Evolutionary conservation across 1,140 invertebrate genomes (phyloP).

Genomic region (Polyergus mexicanus): DNA sequence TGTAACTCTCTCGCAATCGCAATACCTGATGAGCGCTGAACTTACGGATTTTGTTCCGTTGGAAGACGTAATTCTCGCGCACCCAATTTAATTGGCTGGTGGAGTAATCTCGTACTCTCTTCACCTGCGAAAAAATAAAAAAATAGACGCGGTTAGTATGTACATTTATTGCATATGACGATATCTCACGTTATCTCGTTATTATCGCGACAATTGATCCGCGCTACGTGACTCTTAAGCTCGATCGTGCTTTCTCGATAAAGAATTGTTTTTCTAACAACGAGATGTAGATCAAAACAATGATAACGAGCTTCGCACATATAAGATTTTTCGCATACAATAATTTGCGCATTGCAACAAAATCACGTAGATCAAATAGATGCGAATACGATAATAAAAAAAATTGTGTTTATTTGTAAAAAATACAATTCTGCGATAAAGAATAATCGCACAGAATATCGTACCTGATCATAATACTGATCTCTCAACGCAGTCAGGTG

Average conservation of each 20-base stretch:
- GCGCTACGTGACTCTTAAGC: neutral
- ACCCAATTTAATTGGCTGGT: constrained; percentile 96
- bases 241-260: neutral
- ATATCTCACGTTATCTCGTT: constrained; percentile 32
- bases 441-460: constrained; percentile 43
- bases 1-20: constrained; percentile 95
- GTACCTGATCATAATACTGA: constrained; percentile 96
- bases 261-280: neutral
- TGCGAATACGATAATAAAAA: neutral
- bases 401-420: neutral
- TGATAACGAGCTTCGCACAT: neutral
- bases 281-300: neutral
- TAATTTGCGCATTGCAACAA: neutral
- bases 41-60: constrained; percentile 96
- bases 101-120: constrained; percentile 95
- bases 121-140: constrained; percentile 88
- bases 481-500: constrained; percentile 94
- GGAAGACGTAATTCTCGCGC: constrained; percentile 97
- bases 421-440: neutral
- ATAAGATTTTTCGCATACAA: constrained; percentile 16
- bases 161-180: neutral
- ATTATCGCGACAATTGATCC: neutral
- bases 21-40: constrained; percentile 97
- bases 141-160: constrained; percentile 31
- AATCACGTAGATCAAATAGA: constrained; percentile 6